phyloP scores from a whole-genome alignment of 2,888 invertebrate species.

The Pristionchus entomophagus region DNA sequence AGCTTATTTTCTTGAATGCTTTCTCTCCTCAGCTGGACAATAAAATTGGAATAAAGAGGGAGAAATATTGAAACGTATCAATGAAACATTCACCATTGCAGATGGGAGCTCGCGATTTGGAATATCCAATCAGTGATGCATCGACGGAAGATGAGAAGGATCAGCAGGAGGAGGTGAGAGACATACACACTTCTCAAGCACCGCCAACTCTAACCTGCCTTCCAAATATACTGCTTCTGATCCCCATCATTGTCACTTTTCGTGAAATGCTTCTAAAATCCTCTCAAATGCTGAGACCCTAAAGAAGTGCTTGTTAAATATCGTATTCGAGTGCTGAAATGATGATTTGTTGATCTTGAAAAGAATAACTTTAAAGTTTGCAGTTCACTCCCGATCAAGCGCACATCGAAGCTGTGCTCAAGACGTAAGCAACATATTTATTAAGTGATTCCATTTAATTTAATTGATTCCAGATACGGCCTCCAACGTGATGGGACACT shows the following conservation, averaged over 20 bases:
- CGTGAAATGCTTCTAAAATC: background rate
- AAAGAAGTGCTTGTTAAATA: too few relatives aligned
- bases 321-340: too few relatives aligned
- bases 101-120: background rate
- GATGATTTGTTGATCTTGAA: too few relatives aligned
- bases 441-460: too few relatives aligned
- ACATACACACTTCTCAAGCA: background rate
- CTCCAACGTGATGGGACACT: constrained; percentile 16
- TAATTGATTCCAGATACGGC: background rate
- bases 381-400: constrained; percentile 21
- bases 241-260: too few relatives aligned
- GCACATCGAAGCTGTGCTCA: constrained; percentile 7
- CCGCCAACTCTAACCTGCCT: background rate
- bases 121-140: background rate
- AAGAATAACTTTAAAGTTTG: too few relatives aligned
- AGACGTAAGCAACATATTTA: background rate
- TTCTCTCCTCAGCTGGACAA: too few relatives aligned
- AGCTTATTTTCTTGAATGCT: too few relatives aligned
- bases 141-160: constrained; percentile 15
- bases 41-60: background rate
- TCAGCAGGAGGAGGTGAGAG: background rate
- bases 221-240: too few relatives aligned
- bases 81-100: background rate
- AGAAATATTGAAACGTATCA: background rate
- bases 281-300: too few relatives aligned